Conservation (phyloP, 92 coral and sea anemone species). For the Porites evermanni region DNA sequence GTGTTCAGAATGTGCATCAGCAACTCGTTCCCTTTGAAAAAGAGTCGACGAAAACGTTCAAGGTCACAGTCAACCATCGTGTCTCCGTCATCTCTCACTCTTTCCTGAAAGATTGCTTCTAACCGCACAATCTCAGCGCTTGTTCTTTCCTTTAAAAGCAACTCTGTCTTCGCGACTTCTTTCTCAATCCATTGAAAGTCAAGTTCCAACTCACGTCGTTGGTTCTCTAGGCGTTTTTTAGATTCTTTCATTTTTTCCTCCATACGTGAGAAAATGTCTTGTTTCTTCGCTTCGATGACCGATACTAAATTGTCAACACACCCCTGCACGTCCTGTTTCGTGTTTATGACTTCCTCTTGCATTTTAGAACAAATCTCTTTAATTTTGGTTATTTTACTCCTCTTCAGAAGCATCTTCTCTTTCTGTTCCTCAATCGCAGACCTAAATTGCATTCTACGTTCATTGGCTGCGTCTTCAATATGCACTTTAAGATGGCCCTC, state of each 20-base stretch:
- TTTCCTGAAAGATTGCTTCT: background rate
- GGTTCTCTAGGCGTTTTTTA: background rate
- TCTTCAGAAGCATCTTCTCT: background rate
- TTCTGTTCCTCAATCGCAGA: background rate
- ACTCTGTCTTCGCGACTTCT: background rate
- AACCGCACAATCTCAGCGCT: slow-evolving; percentile 14
- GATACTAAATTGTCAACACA: slow-evolving; percentile 2
- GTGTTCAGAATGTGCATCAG: background rate
- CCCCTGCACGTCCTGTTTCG: background rate
- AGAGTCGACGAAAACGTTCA: background rate
- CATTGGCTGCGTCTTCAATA: background rate
- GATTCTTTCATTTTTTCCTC: background rate
- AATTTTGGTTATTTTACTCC: background rate
- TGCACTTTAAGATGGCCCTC: background rate
- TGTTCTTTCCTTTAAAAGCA: background rate
- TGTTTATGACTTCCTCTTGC: slow-evolving; percentile 1
- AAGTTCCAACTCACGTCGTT: background rate
- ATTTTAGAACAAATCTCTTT: background rate
- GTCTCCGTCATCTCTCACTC: background rate
- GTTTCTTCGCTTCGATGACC: slow-evolving; percentile 7
- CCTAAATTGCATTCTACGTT: background rate
- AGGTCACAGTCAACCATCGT: background rate
- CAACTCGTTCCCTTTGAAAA: slow-evolving; percentile 2
- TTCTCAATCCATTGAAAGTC: background rate
- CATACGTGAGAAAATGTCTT: background rate